phyloP scores from a whole-genome alignment of 2,113 vertebrate genomes.

The Pseudorasbora parva region DNA sequence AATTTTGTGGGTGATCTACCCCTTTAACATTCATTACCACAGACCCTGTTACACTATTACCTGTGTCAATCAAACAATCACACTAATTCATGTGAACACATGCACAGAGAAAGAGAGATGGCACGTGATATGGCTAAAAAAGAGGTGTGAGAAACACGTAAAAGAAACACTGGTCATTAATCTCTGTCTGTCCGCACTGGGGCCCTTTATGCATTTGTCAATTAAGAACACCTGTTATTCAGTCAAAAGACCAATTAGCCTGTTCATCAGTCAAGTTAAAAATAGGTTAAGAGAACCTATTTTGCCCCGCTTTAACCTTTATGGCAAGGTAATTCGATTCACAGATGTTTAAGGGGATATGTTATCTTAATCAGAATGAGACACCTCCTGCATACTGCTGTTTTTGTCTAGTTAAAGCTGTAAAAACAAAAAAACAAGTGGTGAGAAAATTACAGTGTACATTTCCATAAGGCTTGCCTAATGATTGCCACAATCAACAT shows the following conservation, averaged over 20 bases:
- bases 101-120: background rate
- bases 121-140: background rate
- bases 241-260: constrained; percentile 79
- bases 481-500: background rate
- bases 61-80: background rate
- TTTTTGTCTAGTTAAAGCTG: background rate
- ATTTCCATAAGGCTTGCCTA: background rate
- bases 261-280: constrained; percentile 74
- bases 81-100: background rate
- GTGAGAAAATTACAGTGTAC: background rate
- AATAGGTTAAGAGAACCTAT: constrained; percentile 72
- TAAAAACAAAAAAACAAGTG: background rate
- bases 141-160: background rate
- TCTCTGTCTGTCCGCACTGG: constrained; percentile 68
- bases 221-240: constrained; percentile 79
- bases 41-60: background rate
- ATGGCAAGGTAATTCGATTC: constrained; percentile 51
- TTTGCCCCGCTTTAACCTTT: constrained; percentile 61
- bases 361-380: constrained; percentile 38
- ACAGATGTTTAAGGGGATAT: constrained; percentile 62
- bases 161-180: constrained; percentile 54
- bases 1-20: background rate
- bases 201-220: constrained; percentile 67
- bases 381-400: constrained; percentile 2
- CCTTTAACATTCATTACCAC: background rate